Base-by-base conservation (phyloP, 2,113 vertebrate species). In the Salminus brasiliensis region DNA sequence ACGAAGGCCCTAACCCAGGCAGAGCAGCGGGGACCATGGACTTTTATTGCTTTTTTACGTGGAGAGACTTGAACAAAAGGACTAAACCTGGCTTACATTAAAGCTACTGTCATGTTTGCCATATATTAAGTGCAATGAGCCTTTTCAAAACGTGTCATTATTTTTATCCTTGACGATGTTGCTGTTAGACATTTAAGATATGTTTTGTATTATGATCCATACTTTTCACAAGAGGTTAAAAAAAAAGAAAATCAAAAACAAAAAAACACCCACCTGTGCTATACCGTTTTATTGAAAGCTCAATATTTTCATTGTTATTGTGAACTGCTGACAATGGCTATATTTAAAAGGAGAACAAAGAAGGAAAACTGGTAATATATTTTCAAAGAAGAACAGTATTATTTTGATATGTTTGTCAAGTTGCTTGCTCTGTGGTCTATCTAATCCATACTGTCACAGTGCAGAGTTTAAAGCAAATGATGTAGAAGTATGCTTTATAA, bases 21-120 rank as follows among this genome's bases (percentile, higher is more conserved):
- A 59, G 73, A 85, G 85, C 74, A 74, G 85, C 74, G 80, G 85
- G 88, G 84, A 91, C 87, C 88, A 91, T 83, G 65, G 43, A 81
- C 70, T 71, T 13, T 32, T 41, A 13, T 29, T 5, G 5, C 52
- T 57, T 78, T 83, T 85, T 90, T 85, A 89, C 84, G 88, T 84
- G 85, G 90, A 86, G 87, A 85, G 90, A 91, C 88, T 92, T 92
- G 85, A 91, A 88, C 84, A 91, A 90, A 62, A 88, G 67, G 82
- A 91, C 72, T 79, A 87, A 89, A 90, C 92, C 87, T 95, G 88
- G 95, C 95, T 96, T 96, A 96, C 96, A 94, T 95, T 96, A 93
- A 97, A 98, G 95, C 96, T 95, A 93, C 91, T 95, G 91, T 93
- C 94, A 95, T 92, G 94, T 94, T 94, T 94, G 91, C 94, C 94